These are phyloP conservation scores for Aphidius gifuensis DNA, from an alignment of 1,140 invertebrate genomes.

Conservation along the genomic window DNA sequence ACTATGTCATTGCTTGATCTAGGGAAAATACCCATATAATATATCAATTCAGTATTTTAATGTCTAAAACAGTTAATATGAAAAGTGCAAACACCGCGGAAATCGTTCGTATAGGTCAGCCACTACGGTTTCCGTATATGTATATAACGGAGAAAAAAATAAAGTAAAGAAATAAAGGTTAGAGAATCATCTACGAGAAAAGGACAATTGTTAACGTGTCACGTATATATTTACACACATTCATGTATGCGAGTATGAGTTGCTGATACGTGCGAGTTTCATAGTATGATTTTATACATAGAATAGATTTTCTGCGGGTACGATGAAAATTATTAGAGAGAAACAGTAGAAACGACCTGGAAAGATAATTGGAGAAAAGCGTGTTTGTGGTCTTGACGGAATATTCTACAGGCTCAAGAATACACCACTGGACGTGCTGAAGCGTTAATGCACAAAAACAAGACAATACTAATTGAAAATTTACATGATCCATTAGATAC, in stretches of 20 bases:
- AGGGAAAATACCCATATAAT: constrained; percentile 32
- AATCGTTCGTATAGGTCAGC: constrained; percentile 33
- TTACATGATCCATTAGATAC: too few species aligned
- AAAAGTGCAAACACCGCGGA: constrained; percentile 46
- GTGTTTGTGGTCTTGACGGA: constrained; percentile 40
- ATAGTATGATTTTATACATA: constrained; percentile 3
- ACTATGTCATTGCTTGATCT: constrained; percentile 16
- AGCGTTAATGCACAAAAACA: constrained; percentile 1
- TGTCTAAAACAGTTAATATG: constrained; percentile 44
- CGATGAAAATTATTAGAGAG: background rate
- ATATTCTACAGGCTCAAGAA: constrained; percentile 23
- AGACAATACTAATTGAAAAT: too few species aligned
- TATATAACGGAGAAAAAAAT: background rate
- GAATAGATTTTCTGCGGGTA: background rate
- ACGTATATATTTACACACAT: constrained; percentile 14
- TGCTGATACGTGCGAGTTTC: constrained; percentile 35
- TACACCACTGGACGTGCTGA: constrained; percentile 13
- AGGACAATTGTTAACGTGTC: background rate
- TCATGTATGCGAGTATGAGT: constrained; percentile 34
- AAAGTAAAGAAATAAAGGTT: background rate
- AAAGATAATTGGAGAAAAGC: constrained; percentile 38
- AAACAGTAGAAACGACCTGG: background rate
- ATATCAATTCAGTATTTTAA: constrained; percentile 50
- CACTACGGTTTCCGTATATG: constrained; percentile 15
- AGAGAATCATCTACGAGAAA: too few species aligned